Evolutionary conservation across 1,140 invertebrate genomes (phyloP).

Genomic region (Panagrolaimus sp.): DNA sequence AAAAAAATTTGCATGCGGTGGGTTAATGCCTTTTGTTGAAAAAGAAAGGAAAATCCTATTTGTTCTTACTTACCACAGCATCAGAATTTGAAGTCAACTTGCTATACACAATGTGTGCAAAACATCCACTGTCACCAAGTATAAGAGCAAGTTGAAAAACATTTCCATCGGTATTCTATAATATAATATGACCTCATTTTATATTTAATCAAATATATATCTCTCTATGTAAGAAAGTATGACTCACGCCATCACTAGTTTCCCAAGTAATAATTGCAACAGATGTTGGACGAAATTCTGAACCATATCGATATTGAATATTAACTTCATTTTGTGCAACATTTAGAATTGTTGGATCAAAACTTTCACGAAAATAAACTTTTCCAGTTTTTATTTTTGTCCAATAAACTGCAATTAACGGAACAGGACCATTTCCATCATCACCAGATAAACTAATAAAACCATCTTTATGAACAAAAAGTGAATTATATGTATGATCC

Average conservation of each 20-base stretch:
- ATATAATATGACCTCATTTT: constrained; percentile 13
- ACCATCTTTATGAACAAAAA: constrained; percentile 41
- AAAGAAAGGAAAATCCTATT: too few relatives aligned
- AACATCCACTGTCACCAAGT: constrained; percentile 39
- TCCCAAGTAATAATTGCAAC: constrained; percentile 47
- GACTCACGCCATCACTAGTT: constrained; percentile 20
- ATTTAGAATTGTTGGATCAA: constrained; percentile 33
- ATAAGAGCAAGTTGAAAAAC: constrained; percentile 46
- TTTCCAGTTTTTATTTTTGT: constrained; percentile 18
- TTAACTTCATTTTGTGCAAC: constrained; percentile 48
- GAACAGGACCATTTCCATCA: constrained; percentile 20
- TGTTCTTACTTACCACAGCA: constrained; percentile 14
- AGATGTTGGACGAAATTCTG: constrained; percentile 38
- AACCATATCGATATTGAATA: constrained; percentile 49
- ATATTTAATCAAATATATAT: background rate
- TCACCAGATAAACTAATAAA: constrained; percentile 17
- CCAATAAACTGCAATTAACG: constrained; percentile 44
- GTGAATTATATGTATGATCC: constrained; percentile 46
- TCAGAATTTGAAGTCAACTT: constrained; percentile 21
- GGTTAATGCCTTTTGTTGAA: too few relatives aligned
- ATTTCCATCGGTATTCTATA: constrained; percentile 27
- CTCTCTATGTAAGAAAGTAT: background rate
- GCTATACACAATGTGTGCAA: constrained; percentile 49
- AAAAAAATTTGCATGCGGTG: too few relatives aligned
- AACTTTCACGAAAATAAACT: constrained; percentile 42